Evolutionary conservation across 2,113 vertebrate genomes (phyloP).

Genomic region (Riparia riparia): DNA sequence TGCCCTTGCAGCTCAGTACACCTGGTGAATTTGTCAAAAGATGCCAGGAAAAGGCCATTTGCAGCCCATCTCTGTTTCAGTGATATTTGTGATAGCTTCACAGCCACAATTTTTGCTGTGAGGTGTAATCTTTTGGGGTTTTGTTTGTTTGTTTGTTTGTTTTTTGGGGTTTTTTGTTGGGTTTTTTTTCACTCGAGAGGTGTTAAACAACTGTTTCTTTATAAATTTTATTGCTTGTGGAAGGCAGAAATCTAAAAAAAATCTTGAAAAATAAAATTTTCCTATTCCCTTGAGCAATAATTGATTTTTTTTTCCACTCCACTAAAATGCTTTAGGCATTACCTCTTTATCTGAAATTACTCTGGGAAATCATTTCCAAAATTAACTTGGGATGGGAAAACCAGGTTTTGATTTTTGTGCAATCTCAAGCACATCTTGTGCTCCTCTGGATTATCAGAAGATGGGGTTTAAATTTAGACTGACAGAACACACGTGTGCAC

Average conservation of each 20-base stretch:
- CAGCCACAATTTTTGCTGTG: not conserved
- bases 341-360: constrained; percentile 16
- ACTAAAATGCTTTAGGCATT: not conserved
- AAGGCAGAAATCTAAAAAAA: not conserved
- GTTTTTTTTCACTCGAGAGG: not conserved
- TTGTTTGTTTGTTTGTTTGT: no score
- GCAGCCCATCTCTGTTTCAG: not conserved
- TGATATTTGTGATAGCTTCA: not conserved
- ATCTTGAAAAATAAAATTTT: not conserved
- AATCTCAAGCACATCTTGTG: not conserved
- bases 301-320: not conserved
- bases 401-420: not conserved
- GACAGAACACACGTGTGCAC: not conserved
- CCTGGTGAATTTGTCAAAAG: not conserved
- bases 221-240: not conserved
- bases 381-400: not conserved
- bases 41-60: constrained; percentile 8
- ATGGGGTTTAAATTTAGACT: not conserved
- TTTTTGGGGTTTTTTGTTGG: no score
- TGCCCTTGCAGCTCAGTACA: not conserved
- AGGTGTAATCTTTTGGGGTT: not conserved
- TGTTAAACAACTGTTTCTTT: not conserved
- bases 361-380: constrained; percentile 6
- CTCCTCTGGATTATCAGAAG: not conserved
- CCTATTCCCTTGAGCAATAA: not conserved